Percentiles rank a stretch among this genome's conserved stretches.
Evolutionary conservation across 92 coral and sea anemone genomes (phyloP).

Genomic region (Epizoanthus illoricatus): DNA sequence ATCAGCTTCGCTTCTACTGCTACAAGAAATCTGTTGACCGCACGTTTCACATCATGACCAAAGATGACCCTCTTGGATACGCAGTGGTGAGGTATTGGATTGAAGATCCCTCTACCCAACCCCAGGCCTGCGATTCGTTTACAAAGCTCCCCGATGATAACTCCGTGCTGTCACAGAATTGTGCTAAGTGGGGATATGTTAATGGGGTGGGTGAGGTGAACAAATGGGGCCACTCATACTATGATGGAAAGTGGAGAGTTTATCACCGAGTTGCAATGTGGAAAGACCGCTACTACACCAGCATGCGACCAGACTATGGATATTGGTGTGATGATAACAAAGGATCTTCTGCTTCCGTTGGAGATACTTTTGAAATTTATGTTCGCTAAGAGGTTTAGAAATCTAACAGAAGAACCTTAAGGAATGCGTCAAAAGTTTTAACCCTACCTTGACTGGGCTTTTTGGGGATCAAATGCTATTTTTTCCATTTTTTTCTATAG

Average conservation of each 20-base stretch:
- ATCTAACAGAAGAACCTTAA: no score
- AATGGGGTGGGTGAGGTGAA: conserved; percentile 37
- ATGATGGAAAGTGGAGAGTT: conserved; percentile 48
- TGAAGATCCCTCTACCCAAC: conserved; percentile 46
- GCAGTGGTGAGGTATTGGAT: conserved; percentile 61
- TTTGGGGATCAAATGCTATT: no score
- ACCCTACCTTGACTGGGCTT: no score
- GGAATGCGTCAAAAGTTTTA: no score
- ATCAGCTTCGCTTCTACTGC: conserved; percentile 77
- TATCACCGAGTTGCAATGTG: conserved; percentile 36
- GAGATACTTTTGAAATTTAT: conserved; percentile 17
- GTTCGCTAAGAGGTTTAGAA: not conserved
- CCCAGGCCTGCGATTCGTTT: conserved; percentile 76
- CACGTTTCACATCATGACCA: conserved; percentile 77
- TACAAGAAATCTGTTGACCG: conserved; percentile 65
- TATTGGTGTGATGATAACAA: conserved; percentile 19
- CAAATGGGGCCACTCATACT: conserved; percentile 66
- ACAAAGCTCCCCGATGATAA: conserved; percentile 66
- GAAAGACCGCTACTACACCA: not conserved
- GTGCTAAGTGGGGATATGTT: conserved; percentile 74
- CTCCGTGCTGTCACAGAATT: conserved; percentile 62
- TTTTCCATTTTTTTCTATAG: no score
- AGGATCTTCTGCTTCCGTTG: conserved; percentile 1
- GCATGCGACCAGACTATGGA: not conserved
- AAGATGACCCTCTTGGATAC: conserved; percentile 43